A percentile compares a stretch with the other conserved stretches of the same genome.
Evolutionary conservation across 2,113 vertebrate genomes (phyloP).

Genomic region (Perca fluviatilis): DNA sequence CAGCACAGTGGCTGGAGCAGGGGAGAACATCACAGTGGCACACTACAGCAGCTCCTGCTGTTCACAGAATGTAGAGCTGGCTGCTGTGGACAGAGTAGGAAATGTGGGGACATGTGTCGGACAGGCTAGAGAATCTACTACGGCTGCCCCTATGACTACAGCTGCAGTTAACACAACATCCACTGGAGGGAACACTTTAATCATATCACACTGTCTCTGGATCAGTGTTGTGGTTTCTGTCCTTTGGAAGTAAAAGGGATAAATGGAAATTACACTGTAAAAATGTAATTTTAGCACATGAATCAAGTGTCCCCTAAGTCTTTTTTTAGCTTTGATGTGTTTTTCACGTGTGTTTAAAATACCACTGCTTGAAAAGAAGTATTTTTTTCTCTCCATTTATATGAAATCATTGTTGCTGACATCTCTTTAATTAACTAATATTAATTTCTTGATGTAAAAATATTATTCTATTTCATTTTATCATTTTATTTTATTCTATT

Average conservation of each 20-base stretch:
- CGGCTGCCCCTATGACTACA: not conserved
- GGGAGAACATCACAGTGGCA: conserved; percentile 56
- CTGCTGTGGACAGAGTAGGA: conserved; percentile 75
- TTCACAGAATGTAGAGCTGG: conserved; percentile 68
- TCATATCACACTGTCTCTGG: conserved; percentile 25
- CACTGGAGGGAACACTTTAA: conserved; percentile 29
- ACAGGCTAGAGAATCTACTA: conserved; percentile 72
- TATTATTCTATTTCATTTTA: not conserved
- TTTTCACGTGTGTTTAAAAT: not conserved
- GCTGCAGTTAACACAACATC: conserved; percentile 28
- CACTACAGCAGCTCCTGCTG: conserved; percentile 81
- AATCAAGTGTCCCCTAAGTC: not conserved
- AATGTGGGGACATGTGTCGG: conserved; percentile 76
- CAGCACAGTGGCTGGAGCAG: conserved; percentile 35
- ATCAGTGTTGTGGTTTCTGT: conserved; percentile 24
- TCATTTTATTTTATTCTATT: not conserved
- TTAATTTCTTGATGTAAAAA: not conserved
- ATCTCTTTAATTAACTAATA: not conserved
- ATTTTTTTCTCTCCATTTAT: not conserved
- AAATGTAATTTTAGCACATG: not conserved
- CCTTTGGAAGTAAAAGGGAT: conserved; percentile 23
- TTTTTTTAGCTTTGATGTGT: not conserved
- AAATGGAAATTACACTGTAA: not conserved
- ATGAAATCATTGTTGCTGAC: not conserved
- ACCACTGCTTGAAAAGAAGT: not conserved